Evolutionary conservation across 1,140 invertebrate genomes (phyloP), one percentile per base, ranked within the genome.

Genomic region (Teleopsis dalmanni): DNA sequence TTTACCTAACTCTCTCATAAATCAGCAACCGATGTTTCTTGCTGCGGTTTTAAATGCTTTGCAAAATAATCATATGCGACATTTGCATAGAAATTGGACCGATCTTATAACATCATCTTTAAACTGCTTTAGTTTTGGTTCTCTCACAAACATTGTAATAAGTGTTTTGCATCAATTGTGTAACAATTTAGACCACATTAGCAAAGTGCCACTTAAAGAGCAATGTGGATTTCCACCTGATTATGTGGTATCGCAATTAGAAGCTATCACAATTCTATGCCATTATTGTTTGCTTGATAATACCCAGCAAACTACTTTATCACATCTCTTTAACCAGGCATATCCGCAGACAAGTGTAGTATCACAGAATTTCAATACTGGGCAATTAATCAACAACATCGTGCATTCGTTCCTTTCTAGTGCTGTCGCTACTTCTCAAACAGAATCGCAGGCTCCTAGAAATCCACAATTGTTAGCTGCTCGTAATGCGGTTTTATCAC

Each of bases 1-100:
- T 56, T 62, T 81, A 38, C 73, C 78, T 50, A 83, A 81, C 23
- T 75, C 81, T 31, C 64, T 81, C 22, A 83, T 89, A 52, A 81
- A 85, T 27, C 82, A 88, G 58, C 90, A 95, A 68, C 81, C 87
- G 16, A 88, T 95, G 80, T 93, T 95, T 62, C 70, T 92, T 16
- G 81, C 85, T 19, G 85, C 87, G 34, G 79, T 94, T 44, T 70
- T 91, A 37, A 87, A 80, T 57, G 89, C 89, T 14, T 72, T 94
- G 33, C 78, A 81, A 53, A 75, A 80, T 67, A 76, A 79, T 51
- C 77, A 78, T 6, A 74, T 82, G 73, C 73, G 85, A 56, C 79
- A 85, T 62, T 62, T 88, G 52, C 87, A 88, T 67, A 78, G 83
- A 48, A 85, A 88, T 58, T 91, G 88, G 86, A 78, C 88, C 16